Evolutionary conservation across 92 coral and sea anemone species (phyloP).

Genomic region (Heliopora coerulea): DNA sequence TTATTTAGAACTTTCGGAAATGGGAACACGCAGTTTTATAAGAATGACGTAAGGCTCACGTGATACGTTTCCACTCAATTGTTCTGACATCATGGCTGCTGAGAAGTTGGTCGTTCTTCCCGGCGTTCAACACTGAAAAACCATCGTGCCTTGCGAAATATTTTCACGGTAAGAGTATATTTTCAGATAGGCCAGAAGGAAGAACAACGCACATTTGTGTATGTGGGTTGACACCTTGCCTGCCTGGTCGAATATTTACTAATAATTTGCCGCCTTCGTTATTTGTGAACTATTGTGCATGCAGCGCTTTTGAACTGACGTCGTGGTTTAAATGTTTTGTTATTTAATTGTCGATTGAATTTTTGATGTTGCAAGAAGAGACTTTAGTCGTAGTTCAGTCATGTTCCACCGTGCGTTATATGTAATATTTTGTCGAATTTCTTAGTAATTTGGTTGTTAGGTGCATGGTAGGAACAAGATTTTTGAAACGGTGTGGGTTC

Average conservation of each 20-base stretch:
- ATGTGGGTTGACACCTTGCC: slow-evolving; percentile 56
- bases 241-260: not conserved
- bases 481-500: too few species aligned
- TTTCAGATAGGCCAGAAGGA: slow-evolving; percentile 51
- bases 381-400: too few species aligned
- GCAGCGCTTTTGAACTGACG: not conserved
- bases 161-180: slow-evolving; percentile 46
- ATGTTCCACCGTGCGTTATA: too few species aligned
- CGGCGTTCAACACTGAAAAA: slow-evolving; percentile 98
- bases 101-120: slow-evolving; percentile 64
- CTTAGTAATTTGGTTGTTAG: too few species aligned
- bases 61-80: not conserved
- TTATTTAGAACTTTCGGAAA: too few species aligned
- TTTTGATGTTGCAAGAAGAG: not conserved
- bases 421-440: too few species aligned
- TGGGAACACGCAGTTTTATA: too few species aligned
- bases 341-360: not conserved
- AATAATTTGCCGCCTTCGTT: not conserved
- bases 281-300: not conserved
- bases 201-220: slow-evolving; percentile 70
- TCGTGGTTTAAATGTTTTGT: not conserved
- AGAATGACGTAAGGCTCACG: not conserved
- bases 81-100: not conserved
- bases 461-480: too few species aligned
- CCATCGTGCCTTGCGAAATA: slow-evolving; percentile 99